These are phyloP conservation scores for Stegodyphus mimosarum DNA, from an alignment of 1,140 invertebrate genomes.

Conservation along the genomic window DNA sequence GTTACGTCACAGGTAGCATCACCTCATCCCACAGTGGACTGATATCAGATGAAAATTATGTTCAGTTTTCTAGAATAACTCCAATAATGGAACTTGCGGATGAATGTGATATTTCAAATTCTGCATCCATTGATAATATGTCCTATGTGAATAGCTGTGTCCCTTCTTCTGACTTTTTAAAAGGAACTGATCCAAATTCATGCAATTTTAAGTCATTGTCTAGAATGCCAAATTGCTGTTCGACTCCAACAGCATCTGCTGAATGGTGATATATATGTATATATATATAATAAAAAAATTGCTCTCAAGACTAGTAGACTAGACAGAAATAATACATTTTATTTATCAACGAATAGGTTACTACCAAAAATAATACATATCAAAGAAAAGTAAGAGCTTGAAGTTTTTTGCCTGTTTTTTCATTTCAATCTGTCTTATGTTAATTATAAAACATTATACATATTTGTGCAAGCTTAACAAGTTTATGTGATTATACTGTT, in stretches of 20 bases:
- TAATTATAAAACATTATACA: too few species aligned
- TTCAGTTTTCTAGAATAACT: constrained; percentile 29
- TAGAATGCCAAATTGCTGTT: constrained; percentile 17
- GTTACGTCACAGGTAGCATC: constrained; percentile 31
- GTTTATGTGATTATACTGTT: too few species aligned
- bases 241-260: constrained; percentile 23
- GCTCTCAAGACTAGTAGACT: too few species aligned
- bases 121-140: constrained; percentile 17
- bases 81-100: constrained; percentile 46
- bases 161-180: not conserved
- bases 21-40: constrained; percentile 20
- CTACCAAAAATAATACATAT: too few species aligned
- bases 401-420: too few species aligned
- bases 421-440: too few species aligned
- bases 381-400: too few species aligned
- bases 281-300: too few species aligned
- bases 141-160: constrained; percentile 3
- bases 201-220: constrained; percentile 11
- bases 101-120: constrained; percentile 32
- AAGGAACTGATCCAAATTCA: not conserved
- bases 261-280: too few species aligned
- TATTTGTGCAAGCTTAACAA: too few species aligned
- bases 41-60: constrained; percentile 11
- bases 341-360: too few species aligned
- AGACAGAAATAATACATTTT: too few species aligned